Percentiles rank a stretch among this genome's conserved stretches.
These are phyloP conservation scores for Callionymus lyra DNA, from an alignment of 2,113 vertebrate genomes.

Conservation along the genomic window DNA sequence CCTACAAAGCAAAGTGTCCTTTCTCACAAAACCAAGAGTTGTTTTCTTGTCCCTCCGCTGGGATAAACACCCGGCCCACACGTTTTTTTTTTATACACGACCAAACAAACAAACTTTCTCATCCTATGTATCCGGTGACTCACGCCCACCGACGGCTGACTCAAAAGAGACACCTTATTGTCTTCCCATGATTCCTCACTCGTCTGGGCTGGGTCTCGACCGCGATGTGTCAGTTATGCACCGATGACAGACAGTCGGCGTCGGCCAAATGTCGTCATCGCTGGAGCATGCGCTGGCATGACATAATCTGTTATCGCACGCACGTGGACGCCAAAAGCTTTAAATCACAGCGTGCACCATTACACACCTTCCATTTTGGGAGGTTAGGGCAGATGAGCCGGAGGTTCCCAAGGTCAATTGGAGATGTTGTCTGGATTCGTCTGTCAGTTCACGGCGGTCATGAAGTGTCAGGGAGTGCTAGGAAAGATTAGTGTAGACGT, in stretches of 20 bases:
- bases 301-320: slow-evolving; percentile 43
- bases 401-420: slow-evolving; percentile 26
- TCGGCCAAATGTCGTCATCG: slow-evolving; percentile 27
- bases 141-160: slow-evolving; percentile 23
- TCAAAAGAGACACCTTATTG: slow-evolving; percentile 22
- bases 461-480: too few relatives aligned
- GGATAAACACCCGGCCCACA: background rate
- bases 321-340: slow-evolving; percentile 45
- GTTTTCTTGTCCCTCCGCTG: slow-evolving; percentile 1
- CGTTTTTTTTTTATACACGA: slow-evolving; percentile 9
- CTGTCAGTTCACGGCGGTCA: too few relatives aligned
- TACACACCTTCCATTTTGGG: slow-evolving; percentile 47
- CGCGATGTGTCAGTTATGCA: slow-evolving; percentile 29
- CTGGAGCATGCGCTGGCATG: slow-evolving; percentile 38
- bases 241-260: slow-evolving; percentile 41
- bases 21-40: background rate
- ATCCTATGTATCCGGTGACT: slow-evolving; percentile 18
- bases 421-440: slow-evolving; percentile 27
- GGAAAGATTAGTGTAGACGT: too few relatives aligned
- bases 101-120: slow-evolving; percentile 6
- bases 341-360: slow-evolving; percentile 33
- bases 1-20: slow-evolving; percentile 13
- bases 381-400: slow-evolving; percentile 22
- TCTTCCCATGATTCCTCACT: slow-evolving; percentile 15
- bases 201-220: slow-evolving; percentile 28